Evolutionary conservation across 2,797 vertebrate genomes (phyloP), one percentile per base, ranked within the genome.

Genomic region (Malurus leucopterus): DNA sequence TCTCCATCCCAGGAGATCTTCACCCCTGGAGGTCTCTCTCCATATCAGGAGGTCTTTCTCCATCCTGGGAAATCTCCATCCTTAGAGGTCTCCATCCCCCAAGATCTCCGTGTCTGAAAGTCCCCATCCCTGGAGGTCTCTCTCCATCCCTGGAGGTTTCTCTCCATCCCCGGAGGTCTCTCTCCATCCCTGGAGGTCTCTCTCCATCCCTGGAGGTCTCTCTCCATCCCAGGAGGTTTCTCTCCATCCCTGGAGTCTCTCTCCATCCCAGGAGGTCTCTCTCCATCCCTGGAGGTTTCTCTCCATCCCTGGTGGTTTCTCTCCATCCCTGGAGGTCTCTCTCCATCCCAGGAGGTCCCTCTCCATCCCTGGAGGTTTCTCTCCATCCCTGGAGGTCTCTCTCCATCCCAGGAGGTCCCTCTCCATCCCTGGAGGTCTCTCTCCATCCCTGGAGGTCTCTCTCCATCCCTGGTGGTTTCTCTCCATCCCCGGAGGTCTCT

Each of bases 261-360:
- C n/a, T 15, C 51, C n/a, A 17, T 15, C 3, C 17, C 3, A 0
- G 6, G 26, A 64, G 9, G 0, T 32, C 7, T 57, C 26, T 44
- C n/a, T 15, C 69, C 41, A 36, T 30, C 2, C 26, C 7, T 0
- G 3, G 11, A 36, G 6, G 0, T 23, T 4, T 63, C 20, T 9
- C 11, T 10, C 70, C 13, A 8, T 11, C 14, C 11, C 6, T 0
- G 14, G 13, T 57, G 7, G 2, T 23, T 23, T 21, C 50, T 47
- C 27, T 51, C 49, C 46, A 24, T 47, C 46, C 46, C 23, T 11
- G 24, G 47, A 26, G 14, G 23, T 21, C 9, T 23, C 24, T 36
- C 36, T 36, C 36, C 67, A n/a, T 21, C 8, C 23, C 2, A 0
- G 3, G 23, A 32, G 13, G 10, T n/a, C n/a, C n/a, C 34, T 58